Conservation (phyloP, 2,797 vertebrate species). For the Denticeps clupeoides region DNA sequence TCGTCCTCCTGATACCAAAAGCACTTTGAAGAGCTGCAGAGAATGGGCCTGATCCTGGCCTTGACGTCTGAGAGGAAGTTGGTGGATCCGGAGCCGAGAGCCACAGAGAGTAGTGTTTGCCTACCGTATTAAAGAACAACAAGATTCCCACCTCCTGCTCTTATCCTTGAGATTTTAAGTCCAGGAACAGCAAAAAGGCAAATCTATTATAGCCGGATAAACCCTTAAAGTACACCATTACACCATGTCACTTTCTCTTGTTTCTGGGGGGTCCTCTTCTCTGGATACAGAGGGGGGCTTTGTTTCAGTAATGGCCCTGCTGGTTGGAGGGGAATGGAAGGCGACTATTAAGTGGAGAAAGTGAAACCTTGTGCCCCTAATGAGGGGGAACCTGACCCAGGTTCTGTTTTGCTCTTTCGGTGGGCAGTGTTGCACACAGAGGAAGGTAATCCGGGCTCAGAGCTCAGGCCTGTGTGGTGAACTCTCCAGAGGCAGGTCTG, state of each 20-base stretch:
- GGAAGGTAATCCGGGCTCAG: conserved; percentile 17
- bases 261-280: conserved; percentile 43
- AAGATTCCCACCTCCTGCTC: conserved; percentile 33
- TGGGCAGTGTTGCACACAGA: conserved; percentile 3
- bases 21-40: too few relatives aligned
- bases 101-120: conserved; percentile 23
- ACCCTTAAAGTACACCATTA: conserved; percentile 44
- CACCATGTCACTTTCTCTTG: conserved; percentile 35
- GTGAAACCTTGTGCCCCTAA: conserved; percentile 30
- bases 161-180: conserved; percentile 41
- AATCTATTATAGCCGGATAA: conserved; percentile 48
- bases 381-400: conserved; percentile 40
- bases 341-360: too few relatives aligned
- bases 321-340: conserved; percentile 41
- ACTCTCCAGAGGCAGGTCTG: conserved; percentile 13
- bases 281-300: conserved; percentile 41
- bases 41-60: too few relatives aligned
- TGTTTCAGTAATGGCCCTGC: conserved; percentile 39
- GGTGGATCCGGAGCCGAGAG: not conserved
- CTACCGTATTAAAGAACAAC: conserved; percentile 41
- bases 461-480: conserved; percentile 13
- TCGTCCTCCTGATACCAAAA: too few relatives aligned
- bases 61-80: too few relatives aligned
- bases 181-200: conserved; percentile 28
- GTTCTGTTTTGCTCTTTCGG: conserved; percentile 3